Conservation (phyloP, 1,140 invertebrate species). For the Bathynomus jamesi region DNA sequence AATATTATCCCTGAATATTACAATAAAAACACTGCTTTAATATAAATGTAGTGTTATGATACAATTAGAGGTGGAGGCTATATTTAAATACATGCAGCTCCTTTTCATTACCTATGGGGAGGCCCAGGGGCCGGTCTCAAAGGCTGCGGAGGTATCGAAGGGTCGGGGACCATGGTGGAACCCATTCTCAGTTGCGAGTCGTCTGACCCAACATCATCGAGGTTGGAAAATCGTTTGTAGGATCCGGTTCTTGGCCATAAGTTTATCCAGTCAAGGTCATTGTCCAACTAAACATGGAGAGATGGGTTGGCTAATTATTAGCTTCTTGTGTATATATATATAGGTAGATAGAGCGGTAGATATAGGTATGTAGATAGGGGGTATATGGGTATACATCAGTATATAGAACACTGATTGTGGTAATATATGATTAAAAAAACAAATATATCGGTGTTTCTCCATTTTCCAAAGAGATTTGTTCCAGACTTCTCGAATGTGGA, state of each 20-base stretch:
- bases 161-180: conserved; percentile 26
- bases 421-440: conserved; percentile 3
- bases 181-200: conserved; percentile 8
- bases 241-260: conserved; percentile 54
- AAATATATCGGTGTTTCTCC: conserved; percentile 12
- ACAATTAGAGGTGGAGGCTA: too few species aligned
- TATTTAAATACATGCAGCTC: background rate
- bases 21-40: too few species aligned
- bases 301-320: too few species aligned
- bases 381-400: background rate
- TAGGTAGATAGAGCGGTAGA: background rate
- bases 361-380: background rate
- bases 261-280: conserved; percentile 56
- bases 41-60: too few species aligned
- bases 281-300: conserved; percentile 49
- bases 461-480: too few species aligned
- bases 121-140: conserved; percentile 41
- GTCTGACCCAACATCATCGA: conserved; percentile 43
- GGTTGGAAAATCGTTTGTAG: conserved; percentile 59
- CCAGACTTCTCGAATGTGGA: too few species aligned
- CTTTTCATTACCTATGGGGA: conserved; percentile 28
- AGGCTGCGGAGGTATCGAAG: conserved; percentile 48
- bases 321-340: too few species aligned
- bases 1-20: too few species aligned
- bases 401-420: background rate